Base-by-base conservation (phyloP, 2,888 invertebrate genomes). In the Catocala fraxini region DNA sequence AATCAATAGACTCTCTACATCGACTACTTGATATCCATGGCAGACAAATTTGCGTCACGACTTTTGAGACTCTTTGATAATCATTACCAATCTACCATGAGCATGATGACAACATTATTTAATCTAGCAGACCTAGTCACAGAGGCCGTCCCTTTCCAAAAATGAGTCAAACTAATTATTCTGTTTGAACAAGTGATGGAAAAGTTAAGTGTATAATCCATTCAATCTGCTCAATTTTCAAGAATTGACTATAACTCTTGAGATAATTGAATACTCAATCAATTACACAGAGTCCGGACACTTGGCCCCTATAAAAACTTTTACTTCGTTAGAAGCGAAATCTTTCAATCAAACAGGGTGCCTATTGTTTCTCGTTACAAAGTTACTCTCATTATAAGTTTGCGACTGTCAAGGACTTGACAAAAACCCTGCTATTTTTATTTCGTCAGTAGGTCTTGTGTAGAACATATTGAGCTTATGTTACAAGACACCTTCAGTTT, bases 201-300 rank as follows among this genome's bases (percentile, higher is more conserved):
- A 51, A 42, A 10, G 25, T 25, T 13, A 25, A 45, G 56, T 33
- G 33, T 39, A 58, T 55, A 61, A 57, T 10, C 49, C 34, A 48
- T 9, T 54, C 57, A 41, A 49, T 51, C 43, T n/a, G 10, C 42
- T 41, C 33, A 46, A 54, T 66, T 71, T 10, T 6, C 41, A 5
- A 10, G 9, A 25, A n/a, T 43, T 9, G 43, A n/a, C 43, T 11
- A 47, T 47, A 47, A 47, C 25, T 13, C 47, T 47, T 47, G 47
- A n/a, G n/a, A n/a, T 55, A 55, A 46, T 46, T 55, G 34, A 45
- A 46, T 47, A 48, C 56, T 65, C 57, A 59, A 70, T 65, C 66
- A 73, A 73, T 60, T 69, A 58, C 42, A 12, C 10, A n/a, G 54
- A 45, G n/a, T 25, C 25, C 11, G 43, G 43, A 47, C 25, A 13